Evolutionary conservation across 2,797 vertebrate species (phyloP).

Genomic region (Pangasius macronema): DNA sequence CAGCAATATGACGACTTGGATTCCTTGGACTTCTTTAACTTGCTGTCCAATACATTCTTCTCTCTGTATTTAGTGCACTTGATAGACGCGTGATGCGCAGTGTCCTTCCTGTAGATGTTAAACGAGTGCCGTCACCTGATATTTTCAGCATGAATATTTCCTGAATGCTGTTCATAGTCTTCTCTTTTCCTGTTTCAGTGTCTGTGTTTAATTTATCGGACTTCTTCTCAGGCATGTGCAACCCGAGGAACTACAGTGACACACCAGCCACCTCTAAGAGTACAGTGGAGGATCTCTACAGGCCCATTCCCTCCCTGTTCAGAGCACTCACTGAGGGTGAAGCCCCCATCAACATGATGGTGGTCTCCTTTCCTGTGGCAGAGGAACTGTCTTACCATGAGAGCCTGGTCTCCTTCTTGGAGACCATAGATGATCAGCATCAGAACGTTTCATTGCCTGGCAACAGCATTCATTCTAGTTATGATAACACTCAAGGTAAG

Average conservation of each 20-base stretch:
- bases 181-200: slow-evolving; percentile 12
- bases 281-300: slow-evolving; percentile 94
- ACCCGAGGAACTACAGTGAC: slow-evolving; percentile 96
- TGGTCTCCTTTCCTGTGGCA: slow-evolving; percentile 93
- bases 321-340: slow-evolving; percentile 94
- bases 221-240: slow-evolving; percentile 88
- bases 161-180: slow-evolving; percentile 38
- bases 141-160: not conserved
- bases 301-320: slow-evolving; percentile 95
- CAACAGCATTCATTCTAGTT: slow-evolving; percentile 88
- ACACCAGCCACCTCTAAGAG: slow-evolving; percentile 97
- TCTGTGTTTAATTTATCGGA: slow-evolving; percentile 14
- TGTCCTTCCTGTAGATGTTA: not conserved
- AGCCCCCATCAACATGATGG: slow-evolving; percentile 92
- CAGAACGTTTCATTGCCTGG: slow-evolving; percentile 91
- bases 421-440: slow-evolving; percentile 87
- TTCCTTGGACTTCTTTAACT: not conserved
- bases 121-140: not conserved
- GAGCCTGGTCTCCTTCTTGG: slow-evolving; percentile 93
- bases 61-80: not conserved
- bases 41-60: not conserved
- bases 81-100: not conserved
- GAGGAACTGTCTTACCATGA: slow-evolving; percentile 95
- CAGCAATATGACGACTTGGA: not conserved
- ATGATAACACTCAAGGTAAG: slow-evolving; percentile 69